These are phyloP conservation scores for Drosophila neonasuta DNA, from an alignment of 2,888 invertebrate genomes.

Conservation along the genomic window DNA sequence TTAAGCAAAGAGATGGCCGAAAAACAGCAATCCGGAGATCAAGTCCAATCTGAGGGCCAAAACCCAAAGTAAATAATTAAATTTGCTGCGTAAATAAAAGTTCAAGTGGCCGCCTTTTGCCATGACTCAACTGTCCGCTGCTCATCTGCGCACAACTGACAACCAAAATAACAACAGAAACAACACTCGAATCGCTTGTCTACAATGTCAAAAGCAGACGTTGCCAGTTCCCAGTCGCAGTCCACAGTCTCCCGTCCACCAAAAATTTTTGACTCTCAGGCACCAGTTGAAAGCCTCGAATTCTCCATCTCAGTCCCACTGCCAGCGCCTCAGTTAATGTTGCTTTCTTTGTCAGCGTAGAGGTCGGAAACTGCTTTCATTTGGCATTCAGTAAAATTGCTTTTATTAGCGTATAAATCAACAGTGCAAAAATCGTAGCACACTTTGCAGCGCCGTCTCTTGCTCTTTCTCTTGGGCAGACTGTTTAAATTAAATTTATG, in stretches of 20 bases:
- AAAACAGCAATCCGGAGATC: conserved; percentile 19
- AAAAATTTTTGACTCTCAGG: background rate
- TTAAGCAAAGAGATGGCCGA: conserved; percentile 5
- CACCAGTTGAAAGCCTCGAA: conserved; percentile 10
- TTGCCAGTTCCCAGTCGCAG: background rate
- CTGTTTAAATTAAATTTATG: conserved; percentile 76
- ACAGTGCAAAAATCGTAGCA: conserved; percentile 76
- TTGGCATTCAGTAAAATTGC: conserved; percentile 73
- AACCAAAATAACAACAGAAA: conserved; percentile 30
- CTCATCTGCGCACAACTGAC: conserved; percentile 42
- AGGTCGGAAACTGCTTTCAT: conserved; percentile 53
- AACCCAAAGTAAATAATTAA: conserved; percentile 72
- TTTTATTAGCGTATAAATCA: conserved; percentile 76
- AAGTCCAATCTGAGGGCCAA: conserved; percentile 18
- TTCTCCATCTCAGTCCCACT: background rate
- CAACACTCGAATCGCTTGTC: conserved; percentile 62
- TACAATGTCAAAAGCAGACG: conserved; percentile 70
- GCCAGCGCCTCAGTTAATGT: background rate
- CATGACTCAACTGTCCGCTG: conserved; percentile 34
- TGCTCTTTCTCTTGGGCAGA: conserved; percentile 7
- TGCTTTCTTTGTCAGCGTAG: conserved; percentile 5
- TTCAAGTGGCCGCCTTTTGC: conserved; percentile 48
- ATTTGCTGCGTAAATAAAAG: conserved; percentile 75
- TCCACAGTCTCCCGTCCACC: background rate
- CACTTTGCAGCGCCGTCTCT: conserved; percentile 44